Evolutionary conservation across 2,888 invertebrate species (phyloP), one percentile per base, ranked within the genome.

Genomic region (Lathronympha strigana): DNA sequence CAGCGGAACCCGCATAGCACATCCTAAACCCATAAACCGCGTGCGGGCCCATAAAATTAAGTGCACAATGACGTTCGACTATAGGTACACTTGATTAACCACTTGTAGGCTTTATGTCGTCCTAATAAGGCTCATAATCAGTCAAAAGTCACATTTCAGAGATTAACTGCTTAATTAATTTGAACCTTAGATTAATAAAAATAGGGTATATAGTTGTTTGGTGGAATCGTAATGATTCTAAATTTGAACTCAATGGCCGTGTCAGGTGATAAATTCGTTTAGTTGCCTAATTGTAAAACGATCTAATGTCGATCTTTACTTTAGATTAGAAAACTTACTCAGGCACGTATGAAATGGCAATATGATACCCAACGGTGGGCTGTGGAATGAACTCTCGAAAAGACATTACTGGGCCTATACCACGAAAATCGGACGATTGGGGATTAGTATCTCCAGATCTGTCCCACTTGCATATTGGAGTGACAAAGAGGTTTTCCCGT

Each of bases 1-100:
- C 43, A 38, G 4, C 55, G 43, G 57, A 57, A 57, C 57, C 57
- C 57, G 57, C 57, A 57, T 57, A 6, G 25, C 57, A 45, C 21
- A 57, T 57, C 57, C 57, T 57, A 57, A 57, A 57, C 23, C 31
- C 45, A 57, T 57, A 57, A 57, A 57, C 11, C 28, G 9, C 8
- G 31, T 57, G 45, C 19, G 19, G 45, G 57, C 43, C 57, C 57
- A 57, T 57, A 57, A 57, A 57, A 57, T 57, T 43, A 57, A 57
- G 57, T 57, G 57, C 57, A 57, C 31, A 57, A 57, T 45, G 45
- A 19, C 28, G 19, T 55, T 45, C 9, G 1, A 15, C 25, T 19
- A 43, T 31, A 23, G 1, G 4, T 51, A 33, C 21, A 11, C n/a
- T 4, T 23, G 1, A 6, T n/a, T 19, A n/a, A 11, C 9, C 43